A percentile compares a stretch with the other conserved stretches of the same genome.
Evolutionary conservation across 2,113 vertebrate genomes (phyloP).

Genomic region (Apus apus): DNA sequence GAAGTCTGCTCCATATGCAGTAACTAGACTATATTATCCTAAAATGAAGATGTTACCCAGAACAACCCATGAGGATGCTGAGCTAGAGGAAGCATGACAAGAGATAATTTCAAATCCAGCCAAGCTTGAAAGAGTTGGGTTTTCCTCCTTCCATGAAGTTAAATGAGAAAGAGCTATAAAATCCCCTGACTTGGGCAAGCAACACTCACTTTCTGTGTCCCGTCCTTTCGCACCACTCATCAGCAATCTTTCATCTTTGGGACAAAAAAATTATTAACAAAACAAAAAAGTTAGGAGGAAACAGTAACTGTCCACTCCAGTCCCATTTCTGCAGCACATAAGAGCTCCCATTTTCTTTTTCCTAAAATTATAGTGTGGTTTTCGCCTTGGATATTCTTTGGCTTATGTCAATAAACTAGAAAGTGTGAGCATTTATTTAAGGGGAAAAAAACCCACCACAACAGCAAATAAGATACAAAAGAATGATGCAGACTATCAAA

Average conservation of each 20-base stretch:
- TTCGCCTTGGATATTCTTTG: not conserved
- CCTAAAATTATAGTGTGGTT: not conserved
- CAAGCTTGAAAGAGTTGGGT: not conserved
- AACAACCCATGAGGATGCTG: conserved; percentile 26
- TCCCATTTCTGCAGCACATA: not conserved
- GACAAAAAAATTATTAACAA: not conserved
- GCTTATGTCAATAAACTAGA: not conserved
- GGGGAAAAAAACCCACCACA: not conserved
- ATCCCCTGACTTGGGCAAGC: not conserved
- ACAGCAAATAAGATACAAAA: not conserved
- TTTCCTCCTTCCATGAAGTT: not conserved
- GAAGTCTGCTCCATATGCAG: not conserved
- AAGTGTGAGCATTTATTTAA: not conserved
- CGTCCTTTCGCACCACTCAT: not conserved
- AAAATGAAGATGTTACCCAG: not conserved
- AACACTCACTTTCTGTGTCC: not conserved
- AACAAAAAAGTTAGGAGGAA: not conserved
- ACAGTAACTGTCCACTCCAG: not conserved
- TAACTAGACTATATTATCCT: not conserved
- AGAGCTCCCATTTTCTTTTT: not conserved
- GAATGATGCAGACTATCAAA: not conserved
- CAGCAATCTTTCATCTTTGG: not conserved
- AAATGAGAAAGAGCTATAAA: not conserved
- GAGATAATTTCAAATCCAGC: conserved; percentile 2
- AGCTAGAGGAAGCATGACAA: conserved; percentile 23